Evolutionary conservation across 2,113 vertebrate species (phyloP).

Genomic region (Hemicordylus capensis): DNA sequence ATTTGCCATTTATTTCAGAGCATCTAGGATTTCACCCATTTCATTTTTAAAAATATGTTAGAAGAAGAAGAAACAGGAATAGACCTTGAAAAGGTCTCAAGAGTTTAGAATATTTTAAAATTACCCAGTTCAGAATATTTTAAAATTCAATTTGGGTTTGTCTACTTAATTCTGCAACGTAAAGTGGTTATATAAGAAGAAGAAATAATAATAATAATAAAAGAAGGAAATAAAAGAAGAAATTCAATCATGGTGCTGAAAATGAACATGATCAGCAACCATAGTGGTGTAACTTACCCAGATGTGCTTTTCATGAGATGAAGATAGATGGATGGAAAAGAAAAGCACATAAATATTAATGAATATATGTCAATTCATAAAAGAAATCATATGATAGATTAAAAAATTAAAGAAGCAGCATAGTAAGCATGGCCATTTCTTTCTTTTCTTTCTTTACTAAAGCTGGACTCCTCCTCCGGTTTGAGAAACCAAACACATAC

Average conservation of each 20-base stretch:
- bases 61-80: background rate
- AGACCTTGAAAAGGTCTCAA: background rate
- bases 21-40: background rate
- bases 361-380: slow-evolving; percentile 75
- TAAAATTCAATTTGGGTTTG: background rate
- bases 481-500: slow-evolving; percentile 1
- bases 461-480: slow-evolving; percentile 12
- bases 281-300: slow-evolving; percentile 88
- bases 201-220: slow-evolving; percentile 37
- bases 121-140: slow-evolving; percentile 17
- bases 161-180: slow-evolving; percentile 17
- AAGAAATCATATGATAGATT: slow-evolving; percentile 64
- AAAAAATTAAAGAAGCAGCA: slow-evolving; percentile 64
- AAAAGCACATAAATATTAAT: slow-evolving; percentile 96
- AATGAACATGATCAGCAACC: slow-evolving; percentile 82
- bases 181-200: slow-evolving; percentile 46
- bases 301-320: slow-evolving; percentile 90
- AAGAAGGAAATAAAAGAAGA: slow-evolving; percentile 57
- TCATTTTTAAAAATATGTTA: background rate
- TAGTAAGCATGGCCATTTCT: slow-evolving; percentile 39
- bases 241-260: slow-evolving; percentile 81
- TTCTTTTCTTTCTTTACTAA: slow-evolving; percentile 51
- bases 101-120: slow-evolving; percentile 25
- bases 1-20: background rate
- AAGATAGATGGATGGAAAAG: slow-evolving; percentile 87